phyloP scores from a whole-genome alignment of 2,113 vertebrate species.

The Sinosuthora webbiana region DNA sequence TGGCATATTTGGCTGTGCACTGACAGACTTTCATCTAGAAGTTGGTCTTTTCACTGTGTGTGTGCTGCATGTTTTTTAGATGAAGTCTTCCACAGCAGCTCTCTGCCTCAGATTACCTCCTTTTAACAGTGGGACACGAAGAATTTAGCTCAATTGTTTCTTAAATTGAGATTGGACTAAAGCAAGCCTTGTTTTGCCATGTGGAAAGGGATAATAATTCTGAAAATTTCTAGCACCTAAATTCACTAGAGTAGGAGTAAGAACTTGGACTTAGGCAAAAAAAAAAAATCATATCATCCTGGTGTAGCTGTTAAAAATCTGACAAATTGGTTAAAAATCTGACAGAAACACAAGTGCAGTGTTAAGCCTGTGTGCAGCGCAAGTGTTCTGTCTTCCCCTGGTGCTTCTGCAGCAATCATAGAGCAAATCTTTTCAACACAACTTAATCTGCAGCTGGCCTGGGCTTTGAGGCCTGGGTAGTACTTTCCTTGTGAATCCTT shows the following conservation, averaged over 20 bases:
- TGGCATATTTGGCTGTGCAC: neutral
- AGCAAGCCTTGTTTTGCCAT: neutral
- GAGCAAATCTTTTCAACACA: neutral
- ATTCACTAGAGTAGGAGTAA: neutral
- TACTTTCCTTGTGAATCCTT: neutral
- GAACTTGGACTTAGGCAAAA: neutral
- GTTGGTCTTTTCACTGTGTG: neutral
- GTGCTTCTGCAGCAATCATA: neutral
- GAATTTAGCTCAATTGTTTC: neutral
- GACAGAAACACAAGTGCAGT: neutral
- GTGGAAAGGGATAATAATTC: neutral
- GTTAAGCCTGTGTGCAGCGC: neutral
- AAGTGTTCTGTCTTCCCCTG: neutral
- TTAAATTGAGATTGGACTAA: neutral
- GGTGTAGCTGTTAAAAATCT: neutral
- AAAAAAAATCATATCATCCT: neutral
- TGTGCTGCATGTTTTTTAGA: neutral
- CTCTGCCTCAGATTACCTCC: neutral
- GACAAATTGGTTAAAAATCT: neutral
- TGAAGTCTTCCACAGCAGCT: neutral
- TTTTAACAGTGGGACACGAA: neutral
- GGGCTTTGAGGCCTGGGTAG: neutral
- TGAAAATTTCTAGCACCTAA: neutral
- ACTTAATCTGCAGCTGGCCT: neutral
- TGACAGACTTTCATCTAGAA: neutral